Evolutionary conservation across 2,888 invertebrate genomes (phyloP).

Genomic region (Melanotus villosus): DNA sequence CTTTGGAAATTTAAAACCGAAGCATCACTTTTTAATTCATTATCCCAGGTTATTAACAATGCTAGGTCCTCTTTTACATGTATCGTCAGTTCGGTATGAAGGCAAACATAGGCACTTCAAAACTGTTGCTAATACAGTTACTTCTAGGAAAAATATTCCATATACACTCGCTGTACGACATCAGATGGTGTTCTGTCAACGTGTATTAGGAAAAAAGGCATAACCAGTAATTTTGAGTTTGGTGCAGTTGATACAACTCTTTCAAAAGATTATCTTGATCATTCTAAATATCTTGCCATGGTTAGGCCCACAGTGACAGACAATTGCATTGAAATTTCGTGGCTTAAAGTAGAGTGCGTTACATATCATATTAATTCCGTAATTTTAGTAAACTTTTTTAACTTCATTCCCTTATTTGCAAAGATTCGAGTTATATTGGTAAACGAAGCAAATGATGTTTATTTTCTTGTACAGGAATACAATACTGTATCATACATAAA

Average conservation of each 20-base stretch:
- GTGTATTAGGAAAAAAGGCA: not conserved
- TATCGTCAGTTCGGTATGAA: conserved; percentile 42
- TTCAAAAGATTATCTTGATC: not conserved
- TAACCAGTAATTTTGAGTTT: not conserved
- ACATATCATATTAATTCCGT: not conserved
- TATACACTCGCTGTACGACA: conserved; percentile 3
- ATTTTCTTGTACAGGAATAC: not conserved
- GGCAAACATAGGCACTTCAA: conserved; percentile 45
- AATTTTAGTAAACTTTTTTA: not conserved
- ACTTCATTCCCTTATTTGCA: not conserved
- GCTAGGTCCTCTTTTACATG: conserved; percentile 34
- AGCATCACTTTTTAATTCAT: conserved; percentile 46
- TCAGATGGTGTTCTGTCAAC: conserved; percentile 12
- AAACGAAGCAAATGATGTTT: not conserved
- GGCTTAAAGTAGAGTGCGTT: not conserved
- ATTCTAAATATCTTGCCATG: not conserved
- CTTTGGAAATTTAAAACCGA: conserved; percentile 40
- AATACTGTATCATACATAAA: not conserved
- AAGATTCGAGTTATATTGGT: not conserved
- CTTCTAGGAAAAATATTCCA: not conserved
- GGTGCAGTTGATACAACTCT: not conserved
- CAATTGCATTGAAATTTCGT: not conserved
- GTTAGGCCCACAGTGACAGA: not conserved
- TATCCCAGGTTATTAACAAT: conserved; percentile 42
- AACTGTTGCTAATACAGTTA: not conserved